These are phyloP conservation scores for Cosmopolites sordidus DNA, from an alignment of 2,888 invertebrate species.

Conservation along the genomic window DNA sequence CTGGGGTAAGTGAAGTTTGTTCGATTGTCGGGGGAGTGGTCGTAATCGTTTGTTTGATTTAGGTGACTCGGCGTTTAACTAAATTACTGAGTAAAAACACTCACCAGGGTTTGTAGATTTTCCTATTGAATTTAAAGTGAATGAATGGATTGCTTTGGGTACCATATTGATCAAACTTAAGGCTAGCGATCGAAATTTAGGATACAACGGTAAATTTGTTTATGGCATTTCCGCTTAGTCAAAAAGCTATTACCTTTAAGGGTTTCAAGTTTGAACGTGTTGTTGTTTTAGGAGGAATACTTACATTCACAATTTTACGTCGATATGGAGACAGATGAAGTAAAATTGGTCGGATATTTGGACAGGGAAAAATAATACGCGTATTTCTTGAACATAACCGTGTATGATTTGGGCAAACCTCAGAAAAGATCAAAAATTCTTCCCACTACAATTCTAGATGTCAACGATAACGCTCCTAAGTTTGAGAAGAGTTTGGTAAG, in stretches of 20 bases:
- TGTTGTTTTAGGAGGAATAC: slow-evolving; percentile 58
- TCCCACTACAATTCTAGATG: slow-evolving; percentile 76
- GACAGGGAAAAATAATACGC: slow-evolving; percentile 83
- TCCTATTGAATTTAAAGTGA: slow-evolving; percentile 75
- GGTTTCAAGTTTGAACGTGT: background rate
- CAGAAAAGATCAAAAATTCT: slow-evolving; percentile 73
- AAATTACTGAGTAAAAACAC: too few species aligned
- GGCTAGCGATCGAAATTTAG: slow-evolving; percentile 82
- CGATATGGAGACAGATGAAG: slow-evolving; percentile 79
- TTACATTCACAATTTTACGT: slow-evolving; percentile 80
- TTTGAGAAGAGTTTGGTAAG: slow-evolving; percentile 79
- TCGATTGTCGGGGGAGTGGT: too few species aligned
- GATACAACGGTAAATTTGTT: slow-evolving; percentile 86
- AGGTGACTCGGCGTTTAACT: too few species aligned
- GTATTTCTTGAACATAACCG: slow-evolving; percentile 82
- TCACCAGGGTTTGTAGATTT: slow-evolving; percentile 80
- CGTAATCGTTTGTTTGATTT: too few species aligned
- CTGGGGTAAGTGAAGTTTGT: too few species aligned
- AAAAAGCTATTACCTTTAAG: background rate
- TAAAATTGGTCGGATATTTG: slow-evolving; percentile 80
- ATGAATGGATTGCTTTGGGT: slow-evolving; percentile 79
- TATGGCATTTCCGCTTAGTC: slow-evolving; percentile 66
- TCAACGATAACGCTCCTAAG: slow-evolving; percentile 87
- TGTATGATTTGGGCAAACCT: slow-evolving; percentile 80
- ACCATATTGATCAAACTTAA: slow-evolving; percentile 66